These are phyloP conservation scores for Dioctria rufipes DNA, from an alignment of 2,888 invertebrate species.

Conservation along the genomic window DNA sequence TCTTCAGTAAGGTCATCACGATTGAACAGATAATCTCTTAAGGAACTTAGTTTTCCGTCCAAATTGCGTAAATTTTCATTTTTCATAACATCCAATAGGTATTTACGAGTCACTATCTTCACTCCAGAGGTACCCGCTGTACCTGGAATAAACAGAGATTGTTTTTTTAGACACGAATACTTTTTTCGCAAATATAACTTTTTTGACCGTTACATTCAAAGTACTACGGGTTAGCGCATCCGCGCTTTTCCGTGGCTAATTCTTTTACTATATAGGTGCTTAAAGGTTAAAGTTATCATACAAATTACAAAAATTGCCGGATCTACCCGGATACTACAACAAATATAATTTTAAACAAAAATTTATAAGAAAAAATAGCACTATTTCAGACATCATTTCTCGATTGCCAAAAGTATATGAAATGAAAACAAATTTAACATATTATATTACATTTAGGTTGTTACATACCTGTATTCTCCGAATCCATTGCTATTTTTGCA, in stretches of 20 bases:
- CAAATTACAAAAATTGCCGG: not conserved
- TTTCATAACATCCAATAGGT: not conserved
- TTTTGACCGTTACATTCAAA: not conserved
- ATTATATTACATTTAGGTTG: no score
- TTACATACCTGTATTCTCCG: no score
- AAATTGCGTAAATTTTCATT: not conserved
- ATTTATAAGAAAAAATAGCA: not conserved
- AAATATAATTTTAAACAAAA: not conserved
- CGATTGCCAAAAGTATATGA: not conserved
- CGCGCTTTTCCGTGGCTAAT: not conserved
- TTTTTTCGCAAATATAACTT: not conserved
- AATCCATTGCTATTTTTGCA: no score
- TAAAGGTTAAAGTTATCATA: not conserved
- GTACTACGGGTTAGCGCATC: not conserved
- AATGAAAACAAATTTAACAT: no score
- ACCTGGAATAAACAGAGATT: not conserved
- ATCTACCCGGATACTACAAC: constrained; percentile 1
- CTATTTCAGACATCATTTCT: not conserved
- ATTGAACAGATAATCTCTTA: not conserved
- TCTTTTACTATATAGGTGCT: not conserved
- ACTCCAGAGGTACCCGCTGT: not conserved
- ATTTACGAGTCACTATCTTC: no score
- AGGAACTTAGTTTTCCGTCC: not conserved
- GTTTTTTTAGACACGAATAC: not conserved
- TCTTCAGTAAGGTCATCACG: not conserved